phyloP scores from a whole-genome alignment of 2,113 vertebrate species.

The Oxygymnocypris stewartii region DNA sequence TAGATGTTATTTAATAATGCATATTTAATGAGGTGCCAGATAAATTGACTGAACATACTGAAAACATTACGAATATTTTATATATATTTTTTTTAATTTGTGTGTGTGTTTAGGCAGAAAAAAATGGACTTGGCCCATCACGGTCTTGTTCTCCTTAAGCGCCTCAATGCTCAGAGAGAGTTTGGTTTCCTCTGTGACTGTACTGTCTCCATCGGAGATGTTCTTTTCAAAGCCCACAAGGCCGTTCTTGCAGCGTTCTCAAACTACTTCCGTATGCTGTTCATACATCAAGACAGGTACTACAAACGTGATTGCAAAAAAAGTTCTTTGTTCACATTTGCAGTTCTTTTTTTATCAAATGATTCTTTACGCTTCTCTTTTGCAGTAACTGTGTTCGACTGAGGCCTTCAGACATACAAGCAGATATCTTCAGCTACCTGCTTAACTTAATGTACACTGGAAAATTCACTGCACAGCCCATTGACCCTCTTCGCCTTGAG shows the following conservation, averaged over 20 bases:
- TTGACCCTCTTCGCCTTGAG: conserved; percentile 83
- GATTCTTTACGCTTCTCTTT: conserved; percentile 12
- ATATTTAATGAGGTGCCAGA: background rate
- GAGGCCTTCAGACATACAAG: conserved; percentile 86
- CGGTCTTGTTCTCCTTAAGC: conserved; percentile 88
- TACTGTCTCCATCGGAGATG: conserved; percentile 88
- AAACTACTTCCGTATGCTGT: conserved; percentile 91
- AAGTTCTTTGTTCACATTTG: background rate
- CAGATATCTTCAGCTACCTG: conserved; percentile 89
- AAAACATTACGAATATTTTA: background rate
- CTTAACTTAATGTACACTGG: conserved; percentile 89
- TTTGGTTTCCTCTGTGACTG: conserved; percentile 91
- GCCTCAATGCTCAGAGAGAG: conserved; percentile 87
- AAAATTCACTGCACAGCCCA: conserved; percentile 87
- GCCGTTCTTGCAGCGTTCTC: conserved; percentile 89
- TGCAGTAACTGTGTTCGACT: conserved; percentile 84
- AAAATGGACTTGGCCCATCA: conserved; percentile 93
- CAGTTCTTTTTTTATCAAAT: background rate
- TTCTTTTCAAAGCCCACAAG: conserved; percentile 91
- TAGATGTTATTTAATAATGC: too few relatives aligned
- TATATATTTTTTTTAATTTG: background rate
- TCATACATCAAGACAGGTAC: conserved; percentile 91
- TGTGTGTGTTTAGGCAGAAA: conserved; percentile 41
- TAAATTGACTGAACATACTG: background rate
- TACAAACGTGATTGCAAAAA: conserved; percentile 6